Base-by-base conservation (phyloP, 1,140 invertebrate species). In the Popillia japonica region DNA sequence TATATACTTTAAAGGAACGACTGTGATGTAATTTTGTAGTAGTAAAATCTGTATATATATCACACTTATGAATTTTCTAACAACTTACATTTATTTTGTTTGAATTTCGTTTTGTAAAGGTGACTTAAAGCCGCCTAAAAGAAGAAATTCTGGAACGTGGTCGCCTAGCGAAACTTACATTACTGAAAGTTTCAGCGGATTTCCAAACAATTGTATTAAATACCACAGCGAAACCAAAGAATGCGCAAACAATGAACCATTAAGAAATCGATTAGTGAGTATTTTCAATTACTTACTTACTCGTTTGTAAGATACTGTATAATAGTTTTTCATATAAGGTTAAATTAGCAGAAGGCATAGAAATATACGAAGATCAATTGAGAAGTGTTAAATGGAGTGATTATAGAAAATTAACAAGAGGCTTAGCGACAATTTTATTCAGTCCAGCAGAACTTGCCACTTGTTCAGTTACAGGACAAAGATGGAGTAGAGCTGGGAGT, bases 371-470 rank as follows among this genome's bases (percentile, higher is more conserved):
- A 84, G 92, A 93, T 82, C 89, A 93, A 84, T 85, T 93, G 74
- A 89, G 91, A 55, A 90, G 90, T 74, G 91, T 93, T 27, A 93
- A 93, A 83, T 93, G 92, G 92, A 92, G 90, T 75, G 92, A 93
- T 85, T 93, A 93, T 81, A 87, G 92, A 78, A 93, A 93, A 86
- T 87, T 93, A 85, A 93, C 92, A 17, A 88, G 92, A 72, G 92
- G 92, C 74, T 86, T 93, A 80, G 92, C 92, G 40, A 92, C 92
- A n/a, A 92, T 93, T 82, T 84, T 93, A 78, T 93, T 93, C 86
- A 92, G 92, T 83, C 92, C 92, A 1, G 91, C 91, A 78, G 92
- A 93, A 85, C 85, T 93, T 82, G 92, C 92, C 40, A 93, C 92
- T 20, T 93, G 92, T 85, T 93, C 92, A 23, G 92, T 93, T 27